Percentiles rank a stretch among this genome's conserved stretches.
phyloP scores from a whole-genome alignment of 2,113 vertebrate genomes.

The Heloderma charlesbogerti region DNA sequence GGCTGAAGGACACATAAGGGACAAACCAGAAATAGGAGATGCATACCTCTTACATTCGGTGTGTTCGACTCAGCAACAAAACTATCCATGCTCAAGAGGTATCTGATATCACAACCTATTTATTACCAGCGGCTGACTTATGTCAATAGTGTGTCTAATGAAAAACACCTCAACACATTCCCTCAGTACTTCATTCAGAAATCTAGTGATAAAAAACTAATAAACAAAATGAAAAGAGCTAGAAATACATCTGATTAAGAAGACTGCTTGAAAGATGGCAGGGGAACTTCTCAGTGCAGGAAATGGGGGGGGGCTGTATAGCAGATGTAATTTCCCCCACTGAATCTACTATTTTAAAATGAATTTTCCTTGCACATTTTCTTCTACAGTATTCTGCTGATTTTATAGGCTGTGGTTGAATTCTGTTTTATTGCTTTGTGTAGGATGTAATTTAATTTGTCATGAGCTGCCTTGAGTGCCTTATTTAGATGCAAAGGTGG shows the following conservation, averaged over 20 bases:
- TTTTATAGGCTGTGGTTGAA: background rate
- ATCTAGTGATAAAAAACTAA: background rate
- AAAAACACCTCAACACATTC: background rate
- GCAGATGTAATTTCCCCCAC: background rate
- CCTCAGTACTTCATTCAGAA: background rate
- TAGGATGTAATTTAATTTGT: background rate
- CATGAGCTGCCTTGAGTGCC: background rate
- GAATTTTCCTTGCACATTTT: background rate
- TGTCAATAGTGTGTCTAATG: background rate
- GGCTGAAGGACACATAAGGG: conserved; percentile 23
- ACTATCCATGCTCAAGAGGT: background rate
- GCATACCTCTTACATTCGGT: background rate
- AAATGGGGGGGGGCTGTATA: background rate
- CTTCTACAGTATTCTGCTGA: background rate
- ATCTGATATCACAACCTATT: background rate
- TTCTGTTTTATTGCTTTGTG: background rate
- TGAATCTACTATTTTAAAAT: background rate
- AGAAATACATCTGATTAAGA: background rate
- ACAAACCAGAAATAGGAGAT: background rate
- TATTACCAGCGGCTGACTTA: background rate
- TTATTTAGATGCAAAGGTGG: background rate
- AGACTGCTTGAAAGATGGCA: background rate
- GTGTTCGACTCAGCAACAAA: background rate
- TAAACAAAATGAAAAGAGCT: background rate
- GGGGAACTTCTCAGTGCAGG: background rate